A percentile compares a stretch with the other conserved stretches of the same genome.
Conservation (phyloP, 2,113 vertebrate genomes). For the Chamaea fasciata region DNA sequence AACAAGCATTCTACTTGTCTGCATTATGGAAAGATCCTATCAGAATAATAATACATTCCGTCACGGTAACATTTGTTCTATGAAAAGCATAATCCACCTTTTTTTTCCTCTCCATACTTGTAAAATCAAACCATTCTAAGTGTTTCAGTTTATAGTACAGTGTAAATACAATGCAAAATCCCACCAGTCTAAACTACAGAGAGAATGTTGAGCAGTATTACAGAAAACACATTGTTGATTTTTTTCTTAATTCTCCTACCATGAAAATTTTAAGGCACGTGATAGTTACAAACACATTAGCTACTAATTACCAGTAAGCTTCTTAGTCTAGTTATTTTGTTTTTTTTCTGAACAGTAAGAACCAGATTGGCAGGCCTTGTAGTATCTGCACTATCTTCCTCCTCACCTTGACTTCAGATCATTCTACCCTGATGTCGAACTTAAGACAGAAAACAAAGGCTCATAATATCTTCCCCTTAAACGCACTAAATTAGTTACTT, state of each 20-base stretch:
- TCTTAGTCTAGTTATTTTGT: constrained; percentile 75
- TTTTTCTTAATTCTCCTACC: constrained; percentile 73
- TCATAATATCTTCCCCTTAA: not conserved
- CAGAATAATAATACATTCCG: constrained; percentile 87
- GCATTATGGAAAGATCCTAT: constrained; percentile 88
- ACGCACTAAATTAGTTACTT: constrained; percentile 18
- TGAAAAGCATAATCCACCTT: constrained; percentile 77
- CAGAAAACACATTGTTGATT: constrained; percentile 83
- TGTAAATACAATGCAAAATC: constrained; percentile 87
- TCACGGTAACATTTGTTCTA: constrained; percentile 84
- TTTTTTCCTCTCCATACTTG: constrained; percentile 62
- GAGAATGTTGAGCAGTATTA: constrained; percentile 67
- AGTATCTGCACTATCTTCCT: constrained; percentile 13
- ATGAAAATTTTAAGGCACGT: constrained; percentile 98
- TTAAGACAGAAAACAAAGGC: not conserved
- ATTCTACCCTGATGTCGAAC: constrained; percentile 30
- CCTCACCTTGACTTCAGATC: not conserved
- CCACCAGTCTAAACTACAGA: constrained; percentile 84
- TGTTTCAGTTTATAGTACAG: constrained; percentile 88
- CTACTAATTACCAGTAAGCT: constrained; percentile 80
- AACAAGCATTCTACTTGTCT: constrained; percentile 88
- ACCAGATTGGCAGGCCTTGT: constrained; percentile 67
- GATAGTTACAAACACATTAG: constrained; percentile 94
- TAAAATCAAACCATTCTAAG: constrained; percentile 75
- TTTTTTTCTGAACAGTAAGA: constrained; percentile 74